phyloP scores from a whole-genome alignment of 2,888 invertebrate species.

The Plagodis dolabraria region DNA sequence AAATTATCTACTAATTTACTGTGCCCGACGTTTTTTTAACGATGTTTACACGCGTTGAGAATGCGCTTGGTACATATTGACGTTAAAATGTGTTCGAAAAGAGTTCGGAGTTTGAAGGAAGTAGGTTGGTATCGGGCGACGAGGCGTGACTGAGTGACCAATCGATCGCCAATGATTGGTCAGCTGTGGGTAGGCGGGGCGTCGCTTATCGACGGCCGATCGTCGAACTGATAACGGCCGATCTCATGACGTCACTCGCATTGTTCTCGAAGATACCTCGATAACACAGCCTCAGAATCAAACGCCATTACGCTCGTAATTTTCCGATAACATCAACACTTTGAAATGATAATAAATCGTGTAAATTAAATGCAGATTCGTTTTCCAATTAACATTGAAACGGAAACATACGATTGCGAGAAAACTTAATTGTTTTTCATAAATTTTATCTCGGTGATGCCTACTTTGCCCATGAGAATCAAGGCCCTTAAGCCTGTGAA shows the following conservation, averaged over 20 bases:
- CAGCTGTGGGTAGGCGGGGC: slow-evolving; percentile 70
- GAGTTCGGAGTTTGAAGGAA: slow-evolving; percentile 2
- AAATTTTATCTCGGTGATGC: slow-evolving; percentile 2
- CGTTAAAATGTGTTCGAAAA: slow-evolving; percentile 3
- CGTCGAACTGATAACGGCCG: slow-evolving; percentile 57
- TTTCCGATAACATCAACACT: slow-evolving; percentile 26
- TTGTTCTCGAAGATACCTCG: slow-evolving; percentile 31
- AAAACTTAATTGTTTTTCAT: slow-evolving; percentile 18
- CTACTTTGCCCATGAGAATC: not conserved
- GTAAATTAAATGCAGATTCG: slow-evolving; percentile 25
- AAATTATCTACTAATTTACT: slow-evolving; percentile 81
- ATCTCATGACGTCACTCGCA: slow-evolving; percentile 49
- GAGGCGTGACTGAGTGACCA: slow-evolving; percentile 61
- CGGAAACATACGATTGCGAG: slow-evolving; percentile 15
- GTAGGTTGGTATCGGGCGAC: slow-evolving; percentile 21
- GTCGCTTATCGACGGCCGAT: slow-evolving; percentile 53
- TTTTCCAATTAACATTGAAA: slow-evolving; percentile 23
- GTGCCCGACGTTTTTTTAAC: slow-evolving; percentile 57
- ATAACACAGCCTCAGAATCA: slow-evolving; percentile 13
- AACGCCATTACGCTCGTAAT: slow-evolving; percentile 24
- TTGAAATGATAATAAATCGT: slow-evolving; percentile 28
- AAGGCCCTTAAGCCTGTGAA: too few species aligned
- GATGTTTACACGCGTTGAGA: slow-evolving; percentile 63
- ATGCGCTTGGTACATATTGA: slow-evolving; percentile 13
- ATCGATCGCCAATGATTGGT: slow-evolving; percentile 72